phyloP scores from a whole-genome alignment of 2,888 invertebrate genomes.

The Sylvicola cinctus region DNA sequence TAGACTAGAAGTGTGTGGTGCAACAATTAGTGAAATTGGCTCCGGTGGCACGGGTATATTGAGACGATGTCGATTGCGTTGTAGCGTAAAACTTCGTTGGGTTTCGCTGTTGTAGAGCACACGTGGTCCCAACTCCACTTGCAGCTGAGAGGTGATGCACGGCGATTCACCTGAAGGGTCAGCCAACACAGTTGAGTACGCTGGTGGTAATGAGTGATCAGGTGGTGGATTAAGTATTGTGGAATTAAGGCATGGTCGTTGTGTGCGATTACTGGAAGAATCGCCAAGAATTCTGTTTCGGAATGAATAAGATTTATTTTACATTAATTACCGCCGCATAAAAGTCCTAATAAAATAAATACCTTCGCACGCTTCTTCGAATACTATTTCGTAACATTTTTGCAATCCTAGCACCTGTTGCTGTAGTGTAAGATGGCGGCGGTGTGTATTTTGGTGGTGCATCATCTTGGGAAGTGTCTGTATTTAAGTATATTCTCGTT shows the following conservation, averaged over 20 bases:
- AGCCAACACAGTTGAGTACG: constrained; percentile 14
- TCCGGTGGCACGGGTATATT: neutral
- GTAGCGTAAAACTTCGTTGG: constrained; percentile 7
- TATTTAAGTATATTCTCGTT: constrained; percentile 9
- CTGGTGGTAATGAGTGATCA: constrained; percentile 13
- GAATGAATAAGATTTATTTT: neutral
- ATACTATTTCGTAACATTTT: constrained; percentile 56
- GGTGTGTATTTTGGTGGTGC: constrained; percentile 87
- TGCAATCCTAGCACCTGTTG: constrained; percentile 66
- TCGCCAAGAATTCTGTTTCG: constrained; percentile 11
- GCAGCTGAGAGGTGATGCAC: neutral
- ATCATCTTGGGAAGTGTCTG: constrained; percentile 41
- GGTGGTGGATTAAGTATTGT: too few relatives aligned
- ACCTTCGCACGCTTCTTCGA: constrained; percentile 52
- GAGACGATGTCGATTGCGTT: neutral
- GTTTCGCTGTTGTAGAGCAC: constrained; percentile 11
- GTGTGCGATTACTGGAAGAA: constrained; percentile 8
- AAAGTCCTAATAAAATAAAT: too few relatives aligned
- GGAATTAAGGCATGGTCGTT: constrained; percentile 9
- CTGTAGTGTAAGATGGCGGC: constrained; percentile 80
- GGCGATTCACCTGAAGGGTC: neutral
- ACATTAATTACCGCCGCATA: too few relatives aligned
- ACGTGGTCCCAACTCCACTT: constrained; percentile 14
- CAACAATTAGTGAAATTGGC: too few relatives aligned
- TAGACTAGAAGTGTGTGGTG: too few relatives aligned